A percentile compares a stretch with the other conserved stretches of the same genome.
phyloP scores from a whole-genome alignment of 2,797 vertebrate species.

The Poecilia gillii region DNA sequence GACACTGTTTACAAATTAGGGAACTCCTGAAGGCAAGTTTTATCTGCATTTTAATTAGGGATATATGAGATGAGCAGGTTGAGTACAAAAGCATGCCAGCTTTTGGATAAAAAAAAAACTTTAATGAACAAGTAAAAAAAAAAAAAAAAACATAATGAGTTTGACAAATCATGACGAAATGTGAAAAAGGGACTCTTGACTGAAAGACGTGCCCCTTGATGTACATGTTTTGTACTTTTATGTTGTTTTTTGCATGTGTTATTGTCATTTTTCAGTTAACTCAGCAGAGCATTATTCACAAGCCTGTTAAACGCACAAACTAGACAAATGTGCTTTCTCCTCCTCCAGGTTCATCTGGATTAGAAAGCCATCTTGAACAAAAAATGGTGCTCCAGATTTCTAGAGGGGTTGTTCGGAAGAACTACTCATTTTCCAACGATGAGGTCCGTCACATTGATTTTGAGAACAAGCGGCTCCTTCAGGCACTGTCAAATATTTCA shows the following conservation, averaged over 20 bases:
- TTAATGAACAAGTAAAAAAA: neutral
- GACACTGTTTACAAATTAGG: neutral
- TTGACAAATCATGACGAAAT: neutral
- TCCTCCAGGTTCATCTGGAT: constrained; percentile 78
- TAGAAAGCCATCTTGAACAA: constrained; percentile 79
- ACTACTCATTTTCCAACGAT: constrained; percentile 90
- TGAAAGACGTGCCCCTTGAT: neutral
- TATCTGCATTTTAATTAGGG: neutral
- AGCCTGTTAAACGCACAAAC: neutral
- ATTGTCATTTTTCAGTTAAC: neutral
- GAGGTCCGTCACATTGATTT: constrained; percentile 89
- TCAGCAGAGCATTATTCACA: neutral
- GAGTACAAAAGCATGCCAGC: neutral
- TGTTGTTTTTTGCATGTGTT: neutral
- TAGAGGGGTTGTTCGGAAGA: constrained; percentile 79
- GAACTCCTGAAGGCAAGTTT: neutral
- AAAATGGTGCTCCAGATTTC: constrained; percentile 72
- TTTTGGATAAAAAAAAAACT: neutral
- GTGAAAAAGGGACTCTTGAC: neutral
- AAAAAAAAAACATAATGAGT: neutral
- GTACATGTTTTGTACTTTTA: neutral
- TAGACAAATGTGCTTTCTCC: constrained; percentile 9
- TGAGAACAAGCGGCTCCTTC: constrained; percentile 93
- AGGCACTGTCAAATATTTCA: constrained; percentile 84
- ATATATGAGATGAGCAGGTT: neutral